Conservation (phyloP, 2,888 invertebrate species). For the Acrobasis suavella region DNA sequence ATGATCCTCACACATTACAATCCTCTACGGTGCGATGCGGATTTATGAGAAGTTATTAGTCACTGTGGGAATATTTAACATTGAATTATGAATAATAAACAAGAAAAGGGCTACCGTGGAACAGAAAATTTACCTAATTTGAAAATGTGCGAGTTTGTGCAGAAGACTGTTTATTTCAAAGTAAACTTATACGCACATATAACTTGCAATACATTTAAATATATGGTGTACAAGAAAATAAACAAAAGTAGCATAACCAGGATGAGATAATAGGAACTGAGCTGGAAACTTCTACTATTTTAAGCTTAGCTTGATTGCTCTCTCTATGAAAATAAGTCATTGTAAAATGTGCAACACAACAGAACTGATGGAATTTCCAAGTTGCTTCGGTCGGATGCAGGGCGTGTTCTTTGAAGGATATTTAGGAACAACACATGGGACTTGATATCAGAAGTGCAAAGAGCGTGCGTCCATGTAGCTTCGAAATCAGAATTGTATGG, state of each 20-base stretch:
- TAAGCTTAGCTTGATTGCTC: not conserved
- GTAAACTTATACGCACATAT: not conserved
- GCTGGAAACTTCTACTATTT: slow-evolving; percentile 2
- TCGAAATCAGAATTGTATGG: not conserved
- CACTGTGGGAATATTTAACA: slow-evolving; percentile 72
- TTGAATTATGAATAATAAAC: slow-evolving; percentile 76
- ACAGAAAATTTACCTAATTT: slow-evolving; percentile 47
- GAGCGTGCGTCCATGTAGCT: not conserved
- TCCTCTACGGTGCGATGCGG: slow-evolving; percentile 72
- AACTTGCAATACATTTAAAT: slow-evolving; percentile 4
- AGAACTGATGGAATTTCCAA: slow-evolving; percentile 16
- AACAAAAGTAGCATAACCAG: slow-evolving; percentile 23
- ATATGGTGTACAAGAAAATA: slow-evolving; percentile 3
- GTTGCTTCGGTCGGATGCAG: slow-evolving; percentile 18
- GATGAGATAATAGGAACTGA: slow-evolving; percentile 22
- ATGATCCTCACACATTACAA: slow-evolving; percentile 71
- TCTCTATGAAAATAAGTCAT: not conserved
- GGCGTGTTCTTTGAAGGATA: slow-evolving; percentile 1
- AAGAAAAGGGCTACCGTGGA: slow-evolving; percentile 63
- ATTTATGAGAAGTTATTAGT: slow-evolving; percentile 77
- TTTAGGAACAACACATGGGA: not conserved
- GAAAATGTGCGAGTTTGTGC: slow-evolving; percentile 22
- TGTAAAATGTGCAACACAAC: slow-evolving; percentile 21
- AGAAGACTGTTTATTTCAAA: slow-evolving; percentile 10
- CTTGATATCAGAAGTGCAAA: not conserved